phyloP scores from a whole-genome alignment of 2,888 invertebrate species.

The Xestia sexstrigata region DNA sequence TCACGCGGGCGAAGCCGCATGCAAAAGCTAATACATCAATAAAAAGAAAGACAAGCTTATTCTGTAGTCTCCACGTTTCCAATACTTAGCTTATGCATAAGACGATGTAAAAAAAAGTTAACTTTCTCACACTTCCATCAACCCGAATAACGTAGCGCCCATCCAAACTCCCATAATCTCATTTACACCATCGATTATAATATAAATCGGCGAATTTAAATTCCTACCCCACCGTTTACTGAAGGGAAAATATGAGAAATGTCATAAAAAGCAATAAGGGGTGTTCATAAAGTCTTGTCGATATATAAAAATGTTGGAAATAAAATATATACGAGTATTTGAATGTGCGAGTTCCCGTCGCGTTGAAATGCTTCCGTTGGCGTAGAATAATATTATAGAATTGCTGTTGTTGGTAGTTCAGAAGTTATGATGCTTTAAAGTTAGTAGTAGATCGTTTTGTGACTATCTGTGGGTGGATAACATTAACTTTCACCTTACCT shows the following conservation, averaged over 20 bases:
- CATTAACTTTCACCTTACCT: neutral
- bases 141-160: neutral
- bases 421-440: conserved; percentile 37
- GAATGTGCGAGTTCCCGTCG: conserved; percentile 72
- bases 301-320: conserved; percentile 73
- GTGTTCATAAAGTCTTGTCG: conserved; percentile 83
- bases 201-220: conserved; percentile 87
- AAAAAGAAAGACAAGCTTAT: neutral
- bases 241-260: conserved; percentile 80
- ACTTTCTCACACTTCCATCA: neutral
- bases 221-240: conserved; percentile 74
- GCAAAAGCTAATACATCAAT: too few species aligned
- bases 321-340: conserved; percentile 76
- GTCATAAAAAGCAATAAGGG: conserved; percentile 86
- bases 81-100: neutral
- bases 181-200: conserved; percentile 86
- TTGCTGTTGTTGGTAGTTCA: conserved; percentile 21
- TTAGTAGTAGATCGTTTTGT: conserved; percentile 3
- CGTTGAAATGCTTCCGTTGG: conserved; percentile 65
- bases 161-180: conserved; percentile 63
- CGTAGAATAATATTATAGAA: conserved; percentile 26
- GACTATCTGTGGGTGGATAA: neutral
- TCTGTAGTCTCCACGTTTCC: too few species aligned
- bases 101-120: neutral
- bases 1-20: too few species aligned